Conservation (phyloP, 2,888 invertebrate species). For the Chymomyza amoena region DNA sequence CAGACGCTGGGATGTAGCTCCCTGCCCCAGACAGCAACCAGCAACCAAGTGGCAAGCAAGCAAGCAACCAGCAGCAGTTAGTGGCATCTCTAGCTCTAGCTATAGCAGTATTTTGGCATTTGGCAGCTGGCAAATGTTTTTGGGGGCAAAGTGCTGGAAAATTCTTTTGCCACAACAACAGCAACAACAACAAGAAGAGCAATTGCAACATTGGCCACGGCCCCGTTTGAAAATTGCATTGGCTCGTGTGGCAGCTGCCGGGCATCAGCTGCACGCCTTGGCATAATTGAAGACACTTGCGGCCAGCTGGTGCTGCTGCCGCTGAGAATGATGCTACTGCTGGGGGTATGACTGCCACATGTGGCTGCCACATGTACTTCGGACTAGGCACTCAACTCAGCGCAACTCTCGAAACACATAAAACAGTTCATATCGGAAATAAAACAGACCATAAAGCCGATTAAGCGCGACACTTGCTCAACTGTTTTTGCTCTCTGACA, state of each 20-base stretch:
- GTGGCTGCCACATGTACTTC: conserved; percentile 37
- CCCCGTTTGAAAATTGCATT: neutral
- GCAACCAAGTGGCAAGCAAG: conserved; percentile 14
- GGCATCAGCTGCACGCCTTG: conserved; percentile 62
- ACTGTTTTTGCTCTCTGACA: conserved; percentile 60
- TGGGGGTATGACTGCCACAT: conserved; percentile 28
- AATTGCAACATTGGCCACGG: conserved; percentile 1
- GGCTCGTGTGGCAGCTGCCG: conserved; percentile 38
- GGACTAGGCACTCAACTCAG: neutral
- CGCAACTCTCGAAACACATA: conserved; percentile 20
- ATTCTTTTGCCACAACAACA: conserved; percentile 47
- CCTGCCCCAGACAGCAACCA: conserved; percentile 6
- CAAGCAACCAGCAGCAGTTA: conserved; percentile 18
- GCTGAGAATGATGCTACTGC: neutral
- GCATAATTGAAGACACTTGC: conserved; percentile 46
- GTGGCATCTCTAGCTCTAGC: neutral
- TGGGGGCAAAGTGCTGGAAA: conserved; percentile 20
- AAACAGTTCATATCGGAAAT: conserved; percentile 69
- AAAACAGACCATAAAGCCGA: conserved; percentile 73
- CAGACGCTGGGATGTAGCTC: conserved; percentile 15
- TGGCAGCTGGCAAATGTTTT: conserved; percentile 44
- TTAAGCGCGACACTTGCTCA: conserved; percentile 66
- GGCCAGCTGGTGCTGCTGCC: conserved; percentile 15
- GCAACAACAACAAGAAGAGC: conserved; percentile 11
- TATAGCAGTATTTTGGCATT: neutral